Conservation (phyloP, 2,888 invertebrate species). For the Campoplex nolae region DNA sequence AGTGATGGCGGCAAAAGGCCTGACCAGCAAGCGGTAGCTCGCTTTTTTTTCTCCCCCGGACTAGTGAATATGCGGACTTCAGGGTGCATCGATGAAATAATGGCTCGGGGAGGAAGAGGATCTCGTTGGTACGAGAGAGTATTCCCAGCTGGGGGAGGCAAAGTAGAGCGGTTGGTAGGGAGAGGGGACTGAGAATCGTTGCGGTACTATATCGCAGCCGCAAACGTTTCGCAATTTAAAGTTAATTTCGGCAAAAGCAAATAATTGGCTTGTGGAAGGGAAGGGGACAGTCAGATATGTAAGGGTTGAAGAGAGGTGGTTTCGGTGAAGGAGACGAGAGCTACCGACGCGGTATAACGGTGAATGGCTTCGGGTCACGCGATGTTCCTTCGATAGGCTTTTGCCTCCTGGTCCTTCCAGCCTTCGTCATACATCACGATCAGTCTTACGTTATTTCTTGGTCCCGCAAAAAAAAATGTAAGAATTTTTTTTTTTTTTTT, state of each 20-base stretch:
- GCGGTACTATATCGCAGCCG: constrained; percentile 57
- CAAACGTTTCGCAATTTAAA: constrained; percentile 78
- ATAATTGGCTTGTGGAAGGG: constrained; percentile 77
- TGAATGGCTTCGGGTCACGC: constrained; percentile 80
- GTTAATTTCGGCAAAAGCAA: constrained; percentile 82
- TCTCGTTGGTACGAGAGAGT: constrained; percentile 42
- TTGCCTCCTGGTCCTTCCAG: constrained; percentile 18
- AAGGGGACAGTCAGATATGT: constrained; percentile 63
- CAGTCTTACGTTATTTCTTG: neutral
- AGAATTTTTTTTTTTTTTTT: neutral
- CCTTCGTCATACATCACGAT: constrained; percentile 31
- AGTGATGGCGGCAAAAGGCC: constrained; percentile 51
- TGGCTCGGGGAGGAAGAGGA: constrained; percentile 46
- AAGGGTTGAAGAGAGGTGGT: constrained; percentile 72
- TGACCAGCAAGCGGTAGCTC: constrained; percentile 46
- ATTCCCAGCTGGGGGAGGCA: constrained; percentile 30
- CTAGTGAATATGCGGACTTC: constrained; percentile 8
- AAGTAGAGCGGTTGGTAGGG: constrained; percentile 35
- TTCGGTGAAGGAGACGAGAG: constrained; percentile 61
- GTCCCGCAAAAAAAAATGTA: constrained; percentile 11
- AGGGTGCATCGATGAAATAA: constrained; percentile 57
- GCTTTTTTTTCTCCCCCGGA: neutral
- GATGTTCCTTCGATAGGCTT: constrained; percentile 70
- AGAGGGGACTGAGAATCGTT: constrained; percentile 47
- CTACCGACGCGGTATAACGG: constrained; percentile 42